These are phyloP conservation scores for Blera fallax DNA, from an alignment of 2,888 invertebrate genomes.

Conservation along the genomic window DNA sequence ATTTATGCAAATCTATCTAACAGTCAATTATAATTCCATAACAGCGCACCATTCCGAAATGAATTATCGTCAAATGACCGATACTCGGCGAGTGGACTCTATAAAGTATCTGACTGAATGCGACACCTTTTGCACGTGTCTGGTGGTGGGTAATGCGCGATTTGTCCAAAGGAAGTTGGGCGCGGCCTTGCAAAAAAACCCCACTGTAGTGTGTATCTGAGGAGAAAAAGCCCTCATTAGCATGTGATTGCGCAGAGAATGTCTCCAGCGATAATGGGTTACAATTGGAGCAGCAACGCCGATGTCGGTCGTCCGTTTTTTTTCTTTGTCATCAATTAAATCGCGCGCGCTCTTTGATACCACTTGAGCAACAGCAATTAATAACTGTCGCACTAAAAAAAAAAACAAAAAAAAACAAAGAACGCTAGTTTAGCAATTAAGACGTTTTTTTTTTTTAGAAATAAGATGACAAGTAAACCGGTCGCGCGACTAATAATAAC, in stretches of 20 bases:
- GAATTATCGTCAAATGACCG: slow-evolving; percentile 60
- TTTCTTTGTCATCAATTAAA: slow-evolving; percentile 61
- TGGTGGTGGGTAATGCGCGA: neutral
- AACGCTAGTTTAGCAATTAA: slow-evolving; percentile 34
- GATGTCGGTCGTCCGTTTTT: slow-evolving; percentile 46
- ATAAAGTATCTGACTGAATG: slow-evolving; percentile 33
- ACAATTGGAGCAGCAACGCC: slow-evolving; percentile 47
- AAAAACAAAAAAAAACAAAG: neutral
- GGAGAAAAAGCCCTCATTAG: slow-evolving; percentile 45
- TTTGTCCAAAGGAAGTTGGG: slow-evolving; percentile 57
- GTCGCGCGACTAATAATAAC: slow-evolving; percentile 41
- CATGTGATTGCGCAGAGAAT: slow-evolving; percentile 52
- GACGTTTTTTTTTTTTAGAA: neutral
- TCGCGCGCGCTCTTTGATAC: slow-evolving; percentile 56
- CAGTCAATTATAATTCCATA: slow-evolving; percentile 54
- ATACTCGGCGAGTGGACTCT: slow-evolving; percentile 27
- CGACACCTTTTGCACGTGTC: slow-evolving; percentile 38
- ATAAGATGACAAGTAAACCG: slow-evolving; percentile 26
- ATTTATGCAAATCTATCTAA: slow-evolving; percentile 59
- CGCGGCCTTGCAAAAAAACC: slow-evolving; percentile 54
- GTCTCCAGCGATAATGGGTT: slow-evolving; percentile 44
- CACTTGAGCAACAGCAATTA: slow-evolving; percentile 41
- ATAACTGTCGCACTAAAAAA: slow-evolving; percentile 54
- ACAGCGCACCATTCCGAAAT: slow-evolving; percentile 24
- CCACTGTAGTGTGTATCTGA: neutral